Evolutionary conservation across 2,113 vertebrate genomes (phyloP), one percentile per base, ranked within the genome.

Genomic region (Neotoma lepida): DNA sequence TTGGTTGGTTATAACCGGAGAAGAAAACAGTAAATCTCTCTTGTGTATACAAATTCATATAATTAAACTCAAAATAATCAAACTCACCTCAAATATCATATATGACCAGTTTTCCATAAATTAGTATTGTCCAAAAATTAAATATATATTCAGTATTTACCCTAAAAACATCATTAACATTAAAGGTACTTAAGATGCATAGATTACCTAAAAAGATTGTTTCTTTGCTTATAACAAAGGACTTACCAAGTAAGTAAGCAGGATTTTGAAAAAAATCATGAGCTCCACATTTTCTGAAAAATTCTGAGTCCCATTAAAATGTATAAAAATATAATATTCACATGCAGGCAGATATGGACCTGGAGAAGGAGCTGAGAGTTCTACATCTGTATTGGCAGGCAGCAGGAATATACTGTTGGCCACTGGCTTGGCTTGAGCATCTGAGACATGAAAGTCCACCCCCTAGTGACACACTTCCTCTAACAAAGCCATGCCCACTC

Each of bases 11-110:
- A n/a, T 44, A 96, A 80, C 26, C 88, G 89, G 30, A 94, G 86
- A 18, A 94, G 9, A 96, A 9, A 86, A n/a, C 3, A 81, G n/a
- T 81, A 89, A 89, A 81, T 61, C 10, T 28, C 73, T 54, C 86
- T 8, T 89, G 14, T 81, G 46, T 89, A 71, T 17, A n/a, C 17
- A 89, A 93, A 93, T 91, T 56, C 74, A 89, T 41, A 49, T 74
- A 93, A 86, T 30, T 89, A 77, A 93, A 73, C 46, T 90, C 54
- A 86, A 94, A 89, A 93, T 49, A 74, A 88, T 9, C 41, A 93
- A n/a, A n/a, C n/a, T n/a, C n/a, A n/a, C 9, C 63, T 82, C 44
- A 96, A 44, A 61, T 73, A 10, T 70, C 82, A 87, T 76, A 76
- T 26, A n/a, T 51, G 35, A 68, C 46, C 78, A 86, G 7, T 76